A percentile compares a stretch with the other conserved stretches of the same genome.
These are phyloP conservation scores for Dendrolimus punctatus DNA, from an alignment of 1,140 invertebrate species.

Conservation along the genomic window DNA sequence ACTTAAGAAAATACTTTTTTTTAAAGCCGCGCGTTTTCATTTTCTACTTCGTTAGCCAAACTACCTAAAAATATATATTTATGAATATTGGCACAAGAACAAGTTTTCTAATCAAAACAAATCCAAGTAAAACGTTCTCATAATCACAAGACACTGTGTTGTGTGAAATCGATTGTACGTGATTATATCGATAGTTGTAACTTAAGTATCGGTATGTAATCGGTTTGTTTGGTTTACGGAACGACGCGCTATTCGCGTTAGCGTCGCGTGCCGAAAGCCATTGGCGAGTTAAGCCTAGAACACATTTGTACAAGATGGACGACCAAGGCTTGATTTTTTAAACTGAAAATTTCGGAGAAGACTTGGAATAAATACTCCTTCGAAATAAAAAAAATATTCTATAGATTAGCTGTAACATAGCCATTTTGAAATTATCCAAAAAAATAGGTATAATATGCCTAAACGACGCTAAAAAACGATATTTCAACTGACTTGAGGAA, in stretches of 20 bases:
- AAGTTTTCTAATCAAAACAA: constrained; percentile 9
- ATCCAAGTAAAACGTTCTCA: constrained; percentile 9
- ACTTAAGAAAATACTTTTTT: no score
- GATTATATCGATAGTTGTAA: constrained; percentile 8
- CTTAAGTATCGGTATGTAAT: constrained; percentile 11
- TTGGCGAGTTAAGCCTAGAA: constrained; percentile 2
- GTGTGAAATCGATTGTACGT: constrained; percentile 39
- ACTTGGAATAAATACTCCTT: no score
- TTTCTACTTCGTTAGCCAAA: no score
- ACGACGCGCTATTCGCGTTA: constrained; percentile 23
- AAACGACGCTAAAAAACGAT: no score
- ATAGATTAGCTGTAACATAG: no score
- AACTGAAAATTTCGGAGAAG: no score
- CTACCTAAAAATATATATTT: background rate
- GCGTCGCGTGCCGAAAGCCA: constrained; percentile 37
- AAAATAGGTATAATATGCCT: no score
- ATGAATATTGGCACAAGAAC: constrained; percentile 1
- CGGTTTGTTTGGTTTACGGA: constrained; percentile 30
- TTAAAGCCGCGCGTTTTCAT: no score
- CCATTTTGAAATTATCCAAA: no score
- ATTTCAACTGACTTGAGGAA: no score
- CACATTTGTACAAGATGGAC: background rate
- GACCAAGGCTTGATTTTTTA: background rate
- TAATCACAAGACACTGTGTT: constrained; percentile 7
- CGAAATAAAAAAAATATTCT: no score